phyloP scores from a whole-genome alignment of 30 jellyfish, hydroid and myxozoan species.

The Turritopsis dohrnii region DNA sequence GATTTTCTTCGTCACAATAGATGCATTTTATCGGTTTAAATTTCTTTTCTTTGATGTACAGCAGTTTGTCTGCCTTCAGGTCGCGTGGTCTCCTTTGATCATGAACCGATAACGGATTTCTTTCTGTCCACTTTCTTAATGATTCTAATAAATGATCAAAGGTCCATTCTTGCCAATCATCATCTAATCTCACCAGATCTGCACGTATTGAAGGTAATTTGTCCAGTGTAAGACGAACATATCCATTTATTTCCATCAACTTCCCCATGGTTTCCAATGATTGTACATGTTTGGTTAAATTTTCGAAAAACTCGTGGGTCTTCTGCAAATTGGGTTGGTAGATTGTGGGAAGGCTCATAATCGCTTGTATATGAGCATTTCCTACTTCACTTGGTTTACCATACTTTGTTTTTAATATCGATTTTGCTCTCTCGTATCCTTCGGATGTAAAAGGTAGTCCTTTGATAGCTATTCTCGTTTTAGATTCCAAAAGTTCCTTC shows the following conservation, averaged over 20 bases:
- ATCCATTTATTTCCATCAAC: constrained; percentile 39
- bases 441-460: constrained; percentile 56
- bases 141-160: constrained; percentile 40
- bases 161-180: constrained; percentile 66
- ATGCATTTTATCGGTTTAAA: not conserved
- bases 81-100: constrained; percentile 3
- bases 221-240: constrained; percentile 58
- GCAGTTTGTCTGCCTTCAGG: not conserved
- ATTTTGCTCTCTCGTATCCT: constrained; percentile 65
- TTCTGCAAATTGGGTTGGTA: constrained; percentile 28
- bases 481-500: constrained; percentile 23
- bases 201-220: constrained; percentile 52
- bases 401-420: constrained; percentile 42
- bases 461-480: constrained; percentile 25
- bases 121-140: constrained; percentile 39
- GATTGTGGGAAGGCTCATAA: constrained; percentile 44
- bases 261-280: constrained; percentile 72
- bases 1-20: constrained; percentile 17
- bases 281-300: constrained; percentile 43
- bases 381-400: constrained; percentile 55
- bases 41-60: not conserved
- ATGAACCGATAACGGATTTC: constrained; percentile 38
- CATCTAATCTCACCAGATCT: constrained; percentile 54
- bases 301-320: constrained; percentile 38
- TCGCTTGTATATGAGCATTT: constrained; percentile 50